Conservation (phyloP, 2,113 vertebrate species). For the Ahaetulla prasina region DNA sequence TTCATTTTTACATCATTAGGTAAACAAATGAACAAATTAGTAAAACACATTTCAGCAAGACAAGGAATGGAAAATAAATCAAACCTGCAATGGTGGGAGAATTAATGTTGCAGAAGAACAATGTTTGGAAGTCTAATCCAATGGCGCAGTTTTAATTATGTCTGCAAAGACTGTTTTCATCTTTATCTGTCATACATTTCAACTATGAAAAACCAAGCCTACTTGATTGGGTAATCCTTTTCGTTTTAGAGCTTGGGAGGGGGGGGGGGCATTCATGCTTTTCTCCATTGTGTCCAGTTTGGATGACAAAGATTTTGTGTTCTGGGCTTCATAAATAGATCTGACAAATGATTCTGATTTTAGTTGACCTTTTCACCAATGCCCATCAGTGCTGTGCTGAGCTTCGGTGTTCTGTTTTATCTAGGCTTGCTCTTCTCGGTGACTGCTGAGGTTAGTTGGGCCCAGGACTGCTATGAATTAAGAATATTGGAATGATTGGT, state of each 20-base stretch:
- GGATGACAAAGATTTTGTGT: constrained; percentile 10
- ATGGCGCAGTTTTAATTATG: constrained; percentile 6
- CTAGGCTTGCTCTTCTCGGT: constrained; percentile 7
- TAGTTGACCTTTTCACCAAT: not conserved
- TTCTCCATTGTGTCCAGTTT: constrained; percentile 27
- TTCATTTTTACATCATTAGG: fast-evolving
- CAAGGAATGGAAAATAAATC: not conserved
- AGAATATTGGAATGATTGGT: not conserved
- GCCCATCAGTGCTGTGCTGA: not conserved
- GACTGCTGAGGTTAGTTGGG: too few species aligned
- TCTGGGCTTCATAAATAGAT: constrained; percentile 26
- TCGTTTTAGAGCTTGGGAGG: not conserved
- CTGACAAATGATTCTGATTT: constrained; percentile 33
- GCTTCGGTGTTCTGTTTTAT: not conserved
- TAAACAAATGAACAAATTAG: not conserved
- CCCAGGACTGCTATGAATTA: not conserved
- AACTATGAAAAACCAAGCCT: constrained; percentile 31
- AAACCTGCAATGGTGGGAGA: not conserved
- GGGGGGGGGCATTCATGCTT: not conserved
- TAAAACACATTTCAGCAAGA: not conserved
- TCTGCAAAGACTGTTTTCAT: not conserved
- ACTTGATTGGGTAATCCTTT: constrained; percentile 7
- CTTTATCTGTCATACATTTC: not conserved
- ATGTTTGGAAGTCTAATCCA: not conserved
- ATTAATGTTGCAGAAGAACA: not conserved